These are phyloP conservation scores for Mus minutoides DNA, from an alignment of 2,797 vertebrate genomes.

Conservation along the genomic window DNA sequence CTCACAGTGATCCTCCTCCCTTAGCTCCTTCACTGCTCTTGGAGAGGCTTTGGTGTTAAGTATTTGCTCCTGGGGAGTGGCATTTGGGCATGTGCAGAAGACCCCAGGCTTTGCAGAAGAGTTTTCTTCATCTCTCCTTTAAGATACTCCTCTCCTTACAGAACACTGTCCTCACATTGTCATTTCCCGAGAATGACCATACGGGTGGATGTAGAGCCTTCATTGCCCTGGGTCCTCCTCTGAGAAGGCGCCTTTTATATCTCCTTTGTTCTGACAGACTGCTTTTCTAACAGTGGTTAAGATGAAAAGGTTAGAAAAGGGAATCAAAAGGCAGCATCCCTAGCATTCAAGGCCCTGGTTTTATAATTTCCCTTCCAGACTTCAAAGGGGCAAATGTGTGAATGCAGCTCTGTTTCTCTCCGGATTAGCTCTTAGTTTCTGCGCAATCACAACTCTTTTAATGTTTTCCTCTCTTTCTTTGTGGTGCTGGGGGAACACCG, in stretches of 20 bases:
- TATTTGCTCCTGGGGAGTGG: background rate
- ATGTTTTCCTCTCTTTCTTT: background rate
- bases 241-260: background rate
- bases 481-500: background rate
- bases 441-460: background rate
- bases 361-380: background rate
- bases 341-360: background rate
- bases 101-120: background rate
- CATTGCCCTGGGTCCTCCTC: background rate
- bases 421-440: background rate
- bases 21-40: background rate
- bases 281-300: background rate
- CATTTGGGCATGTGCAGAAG: background rate
- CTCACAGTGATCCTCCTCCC: background rate
- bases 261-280: background rate
- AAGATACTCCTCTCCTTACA: background rate
- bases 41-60: background rate
- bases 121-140: background rate
- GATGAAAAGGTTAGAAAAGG: background rate
- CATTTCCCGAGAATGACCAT: background rate
- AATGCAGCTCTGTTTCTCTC: fast-evolving
- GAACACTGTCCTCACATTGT: background rate
- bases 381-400: background rate
- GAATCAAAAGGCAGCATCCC: background rate
- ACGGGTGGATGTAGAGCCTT: background rate